Evolutionary conservation across 1,140 invertebrate species (phyloP), one percentile per base, ranked within the genome.

Genomic region (Heterodera schachtii): DNA sequence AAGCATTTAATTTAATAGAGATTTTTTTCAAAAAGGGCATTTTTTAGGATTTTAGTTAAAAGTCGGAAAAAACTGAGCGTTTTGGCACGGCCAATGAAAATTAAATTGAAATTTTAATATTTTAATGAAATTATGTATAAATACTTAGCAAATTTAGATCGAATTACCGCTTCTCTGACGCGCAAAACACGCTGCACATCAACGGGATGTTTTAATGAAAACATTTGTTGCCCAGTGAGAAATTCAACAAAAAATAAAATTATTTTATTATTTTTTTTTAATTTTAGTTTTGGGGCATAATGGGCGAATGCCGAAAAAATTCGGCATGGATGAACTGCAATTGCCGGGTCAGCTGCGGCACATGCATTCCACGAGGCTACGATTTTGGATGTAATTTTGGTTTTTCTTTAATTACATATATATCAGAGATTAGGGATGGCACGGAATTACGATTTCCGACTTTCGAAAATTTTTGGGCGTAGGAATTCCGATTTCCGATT

Each of bases 141-240:
- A 31, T 0, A 31, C 31, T 31, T 31, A 31, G 0, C 31, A 31
- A 31, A 67, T 31, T 31, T 46, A 78, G 76, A 78, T 11, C 52
- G 76, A 6, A 64, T 78, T 9, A 78, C 82, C 7, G 79, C 69
- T 49, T 19, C 73, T 19, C 11, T 82, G 16, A 49, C 67, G 7
- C 52, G 16, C 13, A 52, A 81, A 66, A 46, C 80, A 11, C 47
- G 73, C 44, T 85, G 84, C 73, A 41, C 76, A 41, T 85, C 85
- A 7, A 78, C 86, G 6, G 85, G 85, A 6, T 86, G 85, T 60
- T 87, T 75, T 70, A 87, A 86, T 60, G 85, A 86, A 78, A 87
- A 86, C 52, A 85, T 87, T 82, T 86, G 82, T 44, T 78, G 76
- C 11, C 83, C 79, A 73, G 49, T 85, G 21, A 69, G 19, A 13